Percentiles rank a stretch among this genome's conserved stretches.
These are phyloP conservation scores for Phalacrocorax aristotelis DNA, from an alignment of 2,113 vertebrate species.

Conservation along the genomic window DNA sequence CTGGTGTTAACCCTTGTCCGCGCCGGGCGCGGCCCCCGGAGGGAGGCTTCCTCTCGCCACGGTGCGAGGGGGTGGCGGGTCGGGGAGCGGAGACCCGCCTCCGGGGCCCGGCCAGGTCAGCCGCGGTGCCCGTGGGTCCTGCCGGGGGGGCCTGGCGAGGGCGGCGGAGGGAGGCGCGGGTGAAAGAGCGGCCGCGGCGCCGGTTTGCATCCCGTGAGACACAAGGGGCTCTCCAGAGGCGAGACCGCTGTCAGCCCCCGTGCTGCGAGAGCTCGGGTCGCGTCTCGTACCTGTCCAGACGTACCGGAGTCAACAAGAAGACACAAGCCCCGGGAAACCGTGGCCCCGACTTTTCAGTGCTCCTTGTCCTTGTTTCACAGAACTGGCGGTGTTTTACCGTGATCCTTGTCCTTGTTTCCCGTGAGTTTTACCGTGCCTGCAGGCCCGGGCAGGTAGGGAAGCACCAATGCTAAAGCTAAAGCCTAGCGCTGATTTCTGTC, in stretches of 20 bases:
- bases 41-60: neutral
- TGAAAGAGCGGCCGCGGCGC: neutral
- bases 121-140: fast-evolving
- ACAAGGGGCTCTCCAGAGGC: fast-evolving
- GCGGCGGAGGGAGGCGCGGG: neutral
- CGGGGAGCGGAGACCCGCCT: neutral
- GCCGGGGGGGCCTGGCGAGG: neutral
- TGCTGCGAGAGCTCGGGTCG: too few species aligned
- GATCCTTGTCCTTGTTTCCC: neutral
- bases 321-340: fast-evolving
- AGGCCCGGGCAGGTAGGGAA: neutral
- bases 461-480: neutral
- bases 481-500: neutral
- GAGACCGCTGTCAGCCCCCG: neutral
- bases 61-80: neutral
- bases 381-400: neutral
- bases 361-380: neutral
- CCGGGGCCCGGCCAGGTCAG: neutral
- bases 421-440: neutral
- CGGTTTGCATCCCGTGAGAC: fast-evolving
- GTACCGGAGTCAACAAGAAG: fast-evolving
- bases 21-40: neutral
- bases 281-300: too few species aligned
- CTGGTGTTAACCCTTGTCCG: neutral
- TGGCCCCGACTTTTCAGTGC: neutral